phyloP scores from a whole-genome alignment of 2,888 invertebrate genomes.

The Cheilosia scutellata region DNA sequence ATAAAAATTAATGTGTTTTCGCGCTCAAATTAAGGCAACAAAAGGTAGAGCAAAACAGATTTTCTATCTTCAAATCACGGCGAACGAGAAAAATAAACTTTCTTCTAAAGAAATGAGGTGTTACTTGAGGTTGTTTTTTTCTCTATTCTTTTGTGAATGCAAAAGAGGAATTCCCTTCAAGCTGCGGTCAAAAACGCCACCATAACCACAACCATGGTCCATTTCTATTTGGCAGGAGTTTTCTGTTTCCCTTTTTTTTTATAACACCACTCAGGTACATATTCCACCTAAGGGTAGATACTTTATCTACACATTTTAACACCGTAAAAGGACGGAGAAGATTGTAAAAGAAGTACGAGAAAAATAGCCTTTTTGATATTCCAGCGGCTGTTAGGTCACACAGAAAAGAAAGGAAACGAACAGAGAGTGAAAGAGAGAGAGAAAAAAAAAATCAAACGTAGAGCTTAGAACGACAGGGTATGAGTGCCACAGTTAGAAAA shows the following conservation, averaged over 20 bases:
- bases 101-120: constrained; percentile 51
- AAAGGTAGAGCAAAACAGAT: constrained; percentile 43
- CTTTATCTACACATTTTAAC: constrained; percentile 72
- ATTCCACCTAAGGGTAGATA: constrained; percentile 55
- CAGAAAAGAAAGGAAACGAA: constrained; percentile 41
- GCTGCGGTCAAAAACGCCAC: constrained; percentile 57
- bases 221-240: constrained; percentile 40
- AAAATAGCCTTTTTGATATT: constrained; percentile 66
- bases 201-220: constrained; percentile 55
- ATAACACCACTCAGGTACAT: constrained; percentile 45
- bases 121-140: constrained; percentile 30
- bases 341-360: constrained; percentile 5
- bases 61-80: constrained; percentile 49
- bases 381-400: constrained; percentile 71
- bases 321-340: constrained; percentile 55
- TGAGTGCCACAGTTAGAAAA: constrained; percentile 24
- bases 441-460: constrained; percentile 43
- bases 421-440: constrained; percentile 15
- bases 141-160: constrained; percentile 7
- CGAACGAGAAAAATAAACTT: constrained; percentile 10
- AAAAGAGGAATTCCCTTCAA: constrained; percentile 37
- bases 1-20: constrained; percentile 52
- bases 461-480: constrained; percentile 43
- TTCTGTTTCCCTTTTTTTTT: constrained; percentile 14
- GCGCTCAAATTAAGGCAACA: constrained; percentile 44